Conservation (phyloP, 1,140 invertebrate species). For the Drosophila paulistorum region DNA sequence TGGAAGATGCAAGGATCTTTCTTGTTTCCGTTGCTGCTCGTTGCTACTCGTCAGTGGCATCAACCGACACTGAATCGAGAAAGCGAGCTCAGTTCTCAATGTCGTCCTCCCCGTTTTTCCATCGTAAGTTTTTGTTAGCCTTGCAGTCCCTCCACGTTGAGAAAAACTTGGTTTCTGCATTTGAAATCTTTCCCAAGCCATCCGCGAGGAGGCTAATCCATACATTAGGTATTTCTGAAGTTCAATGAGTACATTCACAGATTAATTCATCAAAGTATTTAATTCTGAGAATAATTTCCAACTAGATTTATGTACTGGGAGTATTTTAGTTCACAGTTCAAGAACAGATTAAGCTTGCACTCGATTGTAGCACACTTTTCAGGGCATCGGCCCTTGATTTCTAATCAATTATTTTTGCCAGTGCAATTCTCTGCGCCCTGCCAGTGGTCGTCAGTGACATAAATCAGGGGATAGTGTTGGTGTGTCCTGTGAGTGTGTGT, state of each 20-base stretch:
- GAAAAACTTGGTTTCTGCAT: background rate
- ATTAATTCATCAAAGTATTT: no score
- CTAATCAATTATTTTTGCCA: background rate
- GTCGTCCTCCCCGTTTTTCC: slow-evolving; percentile 46
- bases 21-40: slow-evolving; percentile 30
- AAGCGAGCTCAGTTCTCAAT: slow-evolving; percentile 48
- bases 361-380: background rate
- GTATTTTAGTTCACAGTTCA: no score
- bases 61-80: slow-evolving; percentile 26
- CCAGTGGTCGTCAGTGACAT: slow-evolving; percentile 14
- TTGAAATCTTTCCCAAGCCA: background rate
- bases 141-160: background rate
- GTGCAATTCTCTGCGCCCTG: slow-evolving; percentile 1
- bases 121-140: slow-evolving; percentile 54
- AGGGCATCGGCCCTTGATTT: background rate
- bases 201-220: no score
- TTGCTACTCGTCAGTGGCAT: slow-evolving; percentile 65
- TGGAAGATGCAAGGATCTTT: slow-evolving; percentile 32
- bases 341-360: no score
- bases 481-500: slow-evolving; percentile 41
- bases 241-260: no score
- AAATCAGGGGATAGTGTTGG: slow-evolving; percentile 20
- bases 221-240: no score
- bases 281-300: no score
- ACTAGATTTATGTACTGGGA: no score